Evolutionary conservation across 2,113 vertebrate genomes (phyloP).

Genomic region (Jaculus jaculus): DNA sequence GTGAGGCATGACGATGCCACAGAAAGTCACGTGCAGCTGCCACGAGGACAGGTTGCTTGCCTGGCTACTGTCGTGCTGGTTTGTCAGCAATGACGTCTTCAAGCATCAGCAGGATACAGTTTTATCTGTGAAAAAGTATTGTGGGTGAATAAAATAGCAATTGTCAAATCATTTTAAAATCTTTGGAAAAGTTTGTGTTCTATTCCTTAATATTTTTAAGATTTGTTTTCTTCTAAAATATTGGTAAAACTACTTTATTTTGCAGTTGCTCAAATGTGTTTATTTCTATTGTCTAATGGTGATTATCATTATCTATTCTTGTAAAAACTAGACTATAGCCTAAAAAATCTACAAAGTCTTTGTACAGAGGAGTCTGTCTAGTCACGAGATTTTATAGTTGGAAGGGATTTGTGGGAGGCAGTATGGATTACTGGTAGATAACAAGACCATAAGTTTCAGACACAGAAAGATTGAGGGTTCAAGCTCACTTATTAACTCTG

Average conservation of each 20-base stretch:
- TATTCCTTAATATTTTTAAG: not conserved
- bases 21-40: not conserved
- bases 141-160: not conserved
- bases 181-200: not conserved
- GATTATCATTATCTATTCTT: not conserved
- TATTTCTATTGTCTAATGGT: not conserved
- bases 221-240: not conserved
- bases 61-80: not conserved
- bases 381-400: not conserved
- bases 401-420: not conserved
- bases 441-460: not conserved
- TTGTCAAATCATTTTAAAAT: slow-evolving; percentile 18
- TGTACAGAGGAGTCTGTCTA: not conserved
- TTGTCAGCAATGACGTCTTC: not conserved
- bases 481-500: not conserved
- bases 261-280: not conserved
- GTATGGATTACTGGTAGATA: rapidly evolving
- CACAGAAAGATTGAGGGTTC: not conserved
- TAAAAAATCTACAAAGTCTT: not conserved
- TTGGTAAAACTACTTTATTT: not conserved
- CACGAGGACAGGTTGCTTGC: not conserved
- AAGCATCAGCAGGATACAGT: not conserved
- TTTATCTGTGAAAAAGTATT: slow-evolving; percentile 5
- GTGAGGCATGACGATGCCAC: not conserved
- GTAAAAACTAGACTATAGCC: not conserved